Evolutionary conservation across 64 coral and sea anemone species (phyloP).

Genomic region (Stichodactyla helianthus): DNA sequence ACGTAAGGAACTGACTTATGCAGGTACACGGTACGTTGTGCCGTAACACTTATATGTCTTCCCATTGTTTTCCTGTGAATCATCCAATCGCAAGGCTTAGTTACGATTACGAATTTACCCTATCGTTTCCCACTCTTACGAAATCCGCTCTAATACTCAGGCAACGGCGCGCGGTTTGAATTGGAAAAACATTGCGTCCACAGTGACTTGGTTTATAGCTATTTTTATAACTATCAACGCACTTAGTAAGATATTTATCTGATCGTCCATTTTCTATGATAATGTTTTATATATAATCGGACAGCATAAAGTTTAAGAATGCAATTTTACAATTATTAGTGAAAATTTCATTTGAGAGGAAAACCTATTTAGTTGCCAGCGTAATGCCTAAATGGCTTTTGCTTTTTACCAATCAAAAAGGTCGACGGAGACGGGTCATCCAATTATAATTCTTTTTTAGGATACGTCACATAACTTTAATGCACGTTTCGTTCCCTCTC

Average conservation of each 20-base stretch:
- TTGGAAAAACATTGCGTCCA: too few species aligned
- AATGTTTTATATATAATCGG: not conserved
- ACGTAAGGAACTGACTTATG: too few species aligned
- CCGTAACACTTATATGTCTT: too few species aligned
- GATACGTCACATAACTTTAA: not conserved
- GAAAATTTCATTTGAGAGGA: not conserved
- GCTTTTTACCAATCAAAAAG: not conserved
- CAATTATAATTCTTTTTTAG: not conserved
- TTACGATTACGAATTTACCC: too few species aligned
- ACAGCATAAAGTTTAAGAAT: conserved; percentile 1
- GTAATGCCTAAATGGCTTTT: not conserved
- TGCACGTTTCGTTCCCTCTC: too few species aligned
- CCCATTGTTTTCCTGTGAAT: too few species aligned
- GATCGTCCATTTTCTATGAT: not conserved
- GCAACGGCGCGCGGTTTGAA: too few species aligned
- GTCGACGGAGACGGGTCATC: not conserved
- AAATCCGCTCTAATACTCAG: too few species aligned
- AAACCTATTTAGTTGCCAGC: not conserved
- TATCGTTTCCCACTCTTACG: too few species aligned
- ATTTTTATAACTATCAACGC: not conserved
- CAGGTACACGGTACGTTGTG: too few species aligned
- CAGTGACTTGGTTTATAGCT: not conserved
- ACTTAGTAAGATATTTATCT: not conserved
- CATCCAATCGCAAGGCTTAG: too few species aligned
- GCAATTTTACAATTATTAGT: not conserved